A percentile compares a stretch with the other conserved stretches of the same genome.
Conservation (phyloP, 2,113 vertebrate genomes). For the Odocoileus hemionus region DNA sequence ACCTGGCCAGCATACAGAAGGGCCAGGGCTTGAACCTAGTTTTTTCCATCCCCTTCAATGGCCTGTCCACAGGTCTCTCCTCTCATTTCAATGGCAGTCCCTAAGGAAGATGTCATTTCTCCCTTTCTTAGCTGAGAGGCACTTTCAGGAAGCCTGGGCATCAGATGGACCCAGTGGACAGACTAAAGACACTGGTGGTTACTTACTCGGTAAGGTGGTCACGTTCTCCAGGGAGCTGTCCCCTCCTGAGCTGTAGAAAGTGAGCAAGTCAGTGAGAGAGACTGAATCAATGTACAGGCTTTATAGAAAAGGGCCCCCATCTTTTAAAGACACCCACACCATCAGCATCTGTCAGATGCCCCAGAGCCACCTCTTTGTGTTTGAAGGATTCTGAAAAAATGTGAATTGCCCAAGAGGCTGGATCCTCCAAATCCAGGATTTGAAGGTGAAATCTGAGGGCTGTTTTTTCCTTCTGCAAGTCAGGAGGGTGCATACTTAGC, state of each 20-base stretch:
- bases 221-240: slow-evolving; percentile 82
- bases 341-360: background rate
- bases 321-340: background rate
- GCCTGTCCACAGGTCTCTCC: background rate
- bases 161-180: background rate
- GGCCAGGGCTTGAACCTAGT: background rate
- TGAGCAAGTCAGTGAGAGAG: background rate
- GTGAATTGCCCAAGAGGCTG: background rate
- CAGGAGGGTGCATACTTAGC: background rate
- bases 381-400: background rate
- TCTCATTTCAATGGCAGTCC: background rate
- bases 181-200: background rate
- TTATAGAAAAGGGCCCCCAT: background rate
- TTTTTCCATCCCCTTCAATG: background rate
- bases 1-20: background rate
- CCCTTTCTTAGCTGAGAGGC: background rate
- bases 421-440: background rate
- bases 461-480: background rate
- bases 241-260: slow-evolving; percentile 88
- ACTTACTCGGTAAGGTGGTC: slow-evolving; percentile 95
- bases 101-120: no score
- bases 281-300: background rate
- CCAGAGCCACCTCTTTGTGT: background rate
- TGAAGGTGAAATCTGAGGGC: background rate
- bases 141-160: background rate